These are phyloP conservation scores for Pammene fasciana DNA, from an alignment of 2,888 invertebrate genomes.

Conservation along the genomic window DNA sequence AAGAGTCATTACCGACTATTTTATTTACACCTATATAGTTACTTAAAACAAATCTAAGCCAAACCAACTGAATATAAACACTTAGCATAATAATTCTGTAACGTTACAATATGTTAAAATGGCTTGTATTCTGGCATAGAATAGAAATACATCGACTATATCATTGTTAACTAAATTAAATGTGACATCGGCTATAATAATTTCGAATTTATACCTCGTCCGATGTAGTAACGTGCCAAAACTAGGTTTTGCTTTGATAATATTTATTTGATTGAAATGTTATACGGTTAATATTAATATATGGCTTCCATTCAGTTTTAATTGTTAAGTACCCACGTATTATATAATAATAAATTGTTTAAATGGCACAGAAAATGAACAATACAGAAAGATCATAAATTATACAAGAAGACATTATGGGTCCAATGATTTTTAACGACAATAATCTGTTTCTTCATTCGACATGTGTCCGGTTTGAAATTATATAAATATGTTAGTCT, in stretches of 20 bases:
- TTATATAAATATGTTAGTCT: no score
- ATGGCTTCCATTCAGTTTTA: no score
- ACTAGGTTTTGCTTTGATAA: not conserved
- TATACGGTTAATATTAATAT: not conserved
- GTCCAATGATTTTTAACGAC: no score
- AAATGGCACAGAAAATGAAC: no score
- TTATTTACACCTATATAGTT: no score
- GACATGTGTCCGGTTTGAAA: no score
- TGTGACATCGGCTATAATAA: constrained; percentile 12
- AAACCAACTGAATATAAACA: not conserved
- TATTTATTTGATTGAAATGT: constrained; percentile 15
- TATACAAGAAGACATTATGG: no score
- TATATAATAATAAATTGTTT: no score
- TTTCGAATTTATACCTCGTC: not conserved
- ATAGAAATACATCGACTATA: not conserved
- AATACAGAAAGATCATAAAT: no score
- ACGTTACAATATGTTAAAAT: not conserved
- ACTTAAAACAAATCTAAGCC: not conserved
- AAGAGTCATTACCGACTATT: no score
- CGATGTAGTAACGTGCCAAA: constrained; percentile 7
- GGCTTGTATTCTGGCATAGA: constrained; percentile 5
- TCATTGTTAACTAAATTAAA: constrained; percentile 19
- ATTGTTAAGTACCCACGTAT: no score
- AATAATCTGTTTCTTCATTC: no score
- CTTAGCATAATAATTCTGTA: constrained; percentile 3